phyloP scores from a whole-genome alignment of 2,797 vertebrate species.

The Eupleurogrammus muticus region DNA sequence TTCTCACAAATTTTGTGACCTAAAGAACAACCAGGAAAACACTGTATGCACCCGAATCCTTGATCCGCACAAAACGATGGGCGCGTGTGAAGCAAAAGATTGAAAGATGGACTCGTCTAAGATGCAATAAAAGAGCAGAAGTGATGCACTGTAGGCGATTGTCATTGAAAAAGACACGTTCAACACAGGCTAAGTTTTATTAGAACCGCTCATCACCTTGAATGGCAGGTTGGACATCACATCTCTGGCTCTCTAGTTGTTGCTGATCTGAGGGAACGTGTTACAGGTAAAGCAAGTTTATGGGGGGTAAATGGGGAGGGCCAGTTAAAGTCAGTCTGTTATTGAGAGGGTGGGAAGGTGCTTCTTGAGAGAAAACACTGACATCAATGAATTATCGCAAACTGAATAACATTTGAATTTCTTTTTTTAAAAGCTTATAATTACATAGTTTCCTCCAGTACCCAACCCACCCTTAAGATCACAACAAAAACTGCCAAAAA shows the following conservation, averaged over 20 bases:
- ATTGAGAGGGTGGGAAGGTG: slow-evolving; percentile 64
- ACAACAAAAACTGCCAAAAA: slow-evolving; percentile 64
- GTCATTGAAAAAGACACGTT: slow-evolving; percentile 61
- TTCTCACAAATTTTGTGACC: slow-evolving; percentile 46
- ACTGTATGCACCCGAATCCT: slow-evolving; percentile 16
- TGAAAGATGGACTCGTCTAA: slow-evolving; percentile 13
- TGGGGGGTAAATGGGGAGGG: slow-evolving; percentile 53
- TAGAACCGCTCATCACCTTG: slow-evolving; percentile 60
- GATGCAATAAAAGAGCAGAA: slow-evolving; percentile 32
- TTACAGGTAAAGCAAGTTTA: slow-evolving; percentile 64
- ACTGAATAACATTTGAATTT: slow-evolving; percentile 64
- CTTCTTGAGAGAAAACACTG: slow-evolving; percentile 75
- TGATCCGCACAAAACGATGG: slow-evolving; percentile 20
- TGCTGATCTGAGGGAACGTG: slow-evolving; percentile 48
- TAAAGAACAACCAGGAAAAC: slow-evolving; percentile 21
- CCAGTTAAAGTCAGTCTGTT: slow-evolving; percentile 54
- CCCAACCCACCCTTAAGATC: slow-evolving; percentile 30
- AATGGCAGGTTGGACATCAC: slow-evolving; percentile 61
- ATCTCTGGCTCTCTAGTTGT: slow-evolving; percentile 57
- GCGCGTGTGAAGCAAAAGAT: slow-evolving; percentile 16
- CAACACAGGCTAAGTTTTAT: slow-evolving; percentile 64
- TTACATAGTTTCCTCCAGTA: slow-evolving; percentile 48
- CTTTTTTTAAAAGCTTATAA: slow-evolving; percentile 63
- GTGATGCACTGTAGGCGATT: slow-evolving; percentile 31
- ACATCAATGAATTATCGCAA: slow-evolving; percentile 76